Evolutionary conservation across 2,797 vertebrate species (phyloP).

Genomic region (Botia kubotai): DNA sequence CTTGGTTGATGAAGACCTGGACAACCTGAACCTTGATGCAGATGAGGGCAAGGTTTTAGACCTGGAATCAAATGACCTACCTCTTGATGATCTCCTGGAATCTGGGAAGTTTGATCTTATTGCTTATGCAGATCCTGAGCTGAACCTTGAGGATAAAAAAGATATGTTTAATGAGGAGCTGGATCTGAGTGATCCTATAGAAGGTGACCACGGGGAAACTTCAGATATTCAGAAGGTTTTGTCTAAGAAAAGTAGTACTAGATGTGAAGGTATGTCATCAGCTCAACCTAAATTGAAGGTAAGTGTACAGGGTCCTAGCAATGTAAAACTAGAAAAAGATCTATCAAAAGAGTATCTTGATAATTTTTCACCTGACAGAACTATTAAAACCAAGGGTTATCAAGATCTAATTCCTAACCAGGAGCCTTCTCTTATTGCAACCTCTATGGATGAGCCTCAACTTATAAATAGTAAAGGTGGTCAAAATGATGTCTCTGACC

Average conservation of each 20-base stretch:
- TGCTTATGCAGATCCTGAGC: slow-evolving; percentile 95
- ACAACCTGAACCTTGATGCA: slow-evolving; percentile 92
- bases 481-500: slow-evolving; percentile 59
- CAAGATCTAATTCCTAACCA: slow-evolving; percentile 55
- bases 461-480: slow-evolving; percentile 58
- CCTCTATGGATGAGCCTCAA: slow-evolving; percentile 52
- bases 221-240: slow-evolving; percentile 68
- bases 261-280: slow-evolving; percentile 48
- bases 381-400: slow-evolving; percentile 70
- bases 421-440: slow-evolving; percentile 57
- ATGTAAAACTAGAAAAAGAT: slow-evolving; percentile 75
- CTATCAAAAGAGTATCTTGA: slow-evolving; percentile 62
- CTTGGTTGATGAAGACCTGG: slow-evolving; percentile 91
- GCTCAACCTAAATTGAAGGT: slow-evolving; percentile 70
- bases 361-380: slow-evolving; percentile 57
- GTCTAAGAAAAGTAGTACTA: slow-evolving; percentile 56
- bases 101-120: slow-evolving; percentile 97
- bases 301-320: slow-evolving; percentile 66
- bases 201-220: slow-evolving; percentile 80
- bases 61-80: slow-evolving; percentile 92
- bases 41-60: slow-evolving; percentile 94
- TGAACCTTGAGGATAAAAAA: slow-evolving; percentile 94
- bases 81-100: slow-evolving; percentile 92
- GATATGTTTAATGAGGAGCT: slow-evolving; percentile 96
- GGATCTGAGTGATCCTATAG: slow-evolving; percentile 87